A percentile compares a stretch with the other conserved stretches of the same genome.
Conservation (phyloP, 35 echinoderm and acorn worm species). For the Lytechinus pictus region DNA sequence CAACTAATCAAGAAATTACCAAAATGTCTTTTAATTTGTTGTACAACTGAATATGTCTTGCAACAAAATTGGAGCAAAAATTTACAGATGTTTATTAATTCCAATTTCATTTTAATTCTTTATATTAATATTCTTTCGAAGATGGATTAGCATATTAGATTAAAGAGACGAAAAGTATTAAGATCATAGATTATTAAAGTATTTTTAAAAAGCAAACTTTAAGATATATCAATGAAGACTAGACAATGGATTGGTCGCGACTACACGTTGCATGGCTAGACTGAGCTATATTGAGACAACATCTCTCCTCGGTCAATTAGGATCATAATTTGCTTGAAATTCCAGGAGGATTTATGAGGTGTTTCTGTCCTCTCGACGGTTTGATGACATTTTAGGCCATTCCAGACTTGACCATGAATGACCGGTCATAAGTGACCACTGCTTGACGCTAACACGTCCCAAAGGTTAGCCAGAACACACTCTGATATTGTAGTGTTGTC, state of each 20-base stretch:
- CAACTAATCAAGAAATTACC: too few relatives aligned
- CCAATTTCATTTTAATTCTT: too few relatives aligned
- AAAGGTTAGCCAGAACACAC: background rate
- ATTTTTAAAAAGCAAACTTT: background rate
- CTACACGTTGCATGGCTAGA: slow-evolving; percentile 44
- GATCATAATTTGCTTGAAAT: slow-evolving; percentile 41
- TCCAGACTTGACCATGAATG: slow-evolving; percentile 31
- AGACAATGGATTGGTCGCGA: background rate
- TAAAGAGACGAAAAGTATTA: too few relatives aligned
- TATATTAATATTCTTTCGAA: too few relatives aligned
- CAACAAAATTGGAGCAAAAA: too few relatives aligned
- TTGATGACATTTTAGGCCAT: slow-evolving; percentile 12
- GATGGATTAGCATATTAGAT: too few relatives aligned
- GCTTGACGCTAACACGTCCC: slow-evolving; percentile 25
- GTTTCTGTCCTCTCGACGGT: background rate
- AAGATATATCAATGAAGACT: background rate
- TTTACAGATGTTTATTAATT: too few relatives aligned
- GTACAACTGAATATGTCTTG: too few relatives aligned
- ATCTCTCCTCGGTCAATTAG: background rate
- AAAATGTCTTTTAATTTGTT: too few relatives aligned
- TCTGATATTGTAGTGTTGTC: background rate
- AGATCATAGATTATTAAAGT: background rate
- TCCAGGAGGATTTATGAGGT: slow-evolving; percentile 31
- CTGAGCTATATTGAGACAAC: slow-evolving; percentile 41
- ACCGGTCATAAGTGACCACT: slow-evolving; percentile 32